A percentile compares a stretch with the other conserved stretches of the same genome.
These are phyloP conservation scores for Clarias pachynema DNA, from an alignment of 2,797 vertebrate species.

Conservation along the genomic window DNA sequence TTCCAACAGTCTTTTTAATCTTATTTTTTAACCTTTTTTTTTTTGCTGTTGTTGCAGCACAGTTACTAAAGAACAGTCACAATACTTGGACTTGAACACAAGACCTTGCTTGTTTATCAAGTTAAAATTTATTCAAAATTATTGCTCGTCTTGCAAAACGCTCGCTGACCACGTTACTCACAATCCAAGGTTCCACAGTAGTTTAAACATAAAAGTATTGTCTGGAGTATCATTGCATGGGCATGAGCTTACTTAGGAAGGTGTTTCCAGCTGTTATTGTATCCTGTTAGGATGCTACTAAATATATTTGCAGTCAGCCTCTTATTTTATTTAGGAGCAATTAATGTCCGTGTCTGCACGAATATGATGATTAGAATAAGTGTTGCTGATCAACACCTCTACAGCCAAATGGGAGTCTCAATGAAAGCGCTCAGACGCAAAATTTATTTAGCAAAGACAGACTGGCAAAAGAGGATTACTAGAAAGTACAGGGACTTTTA, in stretches of 20 bases:
- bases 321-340: neutral
- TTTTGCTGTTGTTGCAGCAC: no score
- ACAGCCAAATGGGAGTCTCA: neutral
- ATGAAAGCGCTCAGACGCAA: constrained; percentile 43
- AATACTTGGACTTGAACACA: no score
- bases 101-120: no score
- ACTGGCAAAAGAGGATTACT: constrained; percentile 54
- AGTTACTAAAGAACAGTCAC: no score
- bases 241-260: neutral
- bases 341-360: neutral
- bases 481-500: constrained; percentile 3
- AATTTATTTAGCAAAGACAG: constrained; percentile 21
- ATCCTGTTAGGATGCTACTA: neutral
- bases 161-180: no score
- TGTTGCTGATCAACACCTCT: neutral
- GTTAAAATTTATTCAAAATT: no score
- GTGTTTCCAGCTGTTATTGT: neutral
- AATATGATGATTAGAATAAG: neutral
- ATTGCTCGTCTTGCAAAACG: no score
- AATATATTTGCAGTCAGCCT: neutral
- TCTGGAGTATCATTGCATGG: neutral
- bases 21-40: no score
- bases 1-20: no score
- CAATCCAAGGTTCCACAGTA: no score
- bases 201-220: no score